Conservation (phyloP, 2,888 invertebrate genomes). For the Drosophila leonis region DNA sequence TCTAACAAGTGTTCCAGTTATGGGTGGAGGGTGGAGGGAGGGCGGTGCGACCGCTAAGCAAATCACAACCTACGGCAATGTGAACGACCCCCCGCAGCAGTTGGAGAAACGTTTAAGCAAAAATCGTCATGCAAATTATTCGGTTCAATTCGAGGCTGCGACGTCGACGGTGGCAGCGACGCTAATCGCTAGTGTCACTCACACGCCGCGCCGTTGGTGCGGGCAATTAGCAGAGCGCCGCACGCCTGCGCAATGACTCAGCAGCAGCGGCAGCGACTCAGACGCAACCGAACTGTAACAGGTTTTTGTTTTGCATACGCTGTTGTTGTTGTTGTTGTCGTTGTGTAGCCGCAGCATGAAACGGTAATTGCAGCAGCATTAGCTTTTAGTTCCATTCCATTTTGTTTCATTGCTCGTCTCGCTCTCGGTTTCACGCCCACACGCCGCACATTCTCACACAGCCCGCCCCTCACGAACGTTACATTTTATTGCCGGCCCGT, state of each 20-base stretch:
- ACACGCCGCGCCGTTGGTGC: conserved; percentile 55
- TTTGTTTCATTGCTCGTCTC: conserved; percentile 58
- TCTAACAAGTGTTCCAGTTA: conserved; percentile 21
- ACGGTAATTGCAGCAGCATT: conserved; percentile 64
- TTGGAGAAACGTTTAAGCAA: conserved; percentile 27
- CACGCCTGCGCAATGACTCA: conserved; percentile 73
- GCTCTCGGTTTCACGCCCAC: conserved; percentile 67
- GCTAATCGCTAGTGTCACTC: conserved; percentile 80
- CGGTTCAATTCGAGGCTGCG: conserved; percentile 49
- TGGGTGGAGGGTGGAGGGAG: not conserved
- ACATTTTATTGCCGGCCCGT: conserved; percentile 52
- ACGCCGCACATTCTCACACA: conserved; percentile 36
- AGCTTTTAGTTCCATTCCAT: conserved; percentile 59
- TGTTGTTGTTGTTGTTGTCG: conserved; percentile 12
- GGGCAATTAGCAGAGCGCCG: conserved; percentile 69
- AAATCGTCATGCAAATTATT: conserved; percentile 71
- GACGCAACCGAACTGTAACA: conserved; percentile 64
- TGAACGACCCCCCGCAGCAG: conserved; percentile 63
- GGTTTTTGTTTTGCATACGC: conserved; percentile 46
- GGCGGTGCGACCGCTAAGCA: conserved; percentile 5
- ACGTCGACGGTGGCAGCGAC: conserved; percentile 26
- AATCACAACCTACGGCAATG: conserved; percentile 69
- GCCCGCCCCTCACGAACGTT: conserved; percentile 14
- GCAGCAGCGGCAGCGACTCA: conserved; percentile 35
- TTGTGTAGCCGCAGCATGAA: conserved; percentile 23